phyloP scores from a whole-genome alignment of 2,113 vertebrate species.

The Rana temporaria region DNA sequence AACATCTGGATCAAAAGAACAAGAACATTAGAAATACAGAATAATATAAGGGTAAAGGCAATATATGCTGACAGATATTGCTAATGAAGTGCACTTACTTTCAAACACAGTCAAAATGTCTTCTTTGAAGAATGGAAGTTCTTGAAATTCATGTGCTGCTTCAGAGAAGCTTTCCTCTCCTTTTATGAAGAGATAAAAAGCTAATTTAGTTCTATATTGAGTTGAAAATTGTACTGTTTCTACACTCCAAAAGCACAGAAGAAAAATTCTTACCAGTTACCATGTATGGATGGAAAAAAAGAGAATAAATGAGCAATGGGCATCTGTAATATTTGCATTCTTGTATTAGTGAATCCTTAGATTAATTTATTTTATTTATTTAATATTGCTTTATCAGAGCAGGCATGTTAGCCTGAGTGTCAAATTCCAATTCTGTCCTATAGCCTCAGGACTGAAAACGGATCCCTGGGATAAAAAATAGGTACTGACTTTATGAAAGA shows the following conservation, averaged over 20 bases:
- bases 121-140: constrained; percentile 56
- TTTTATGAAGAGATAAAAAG: constrained; percentile 5
- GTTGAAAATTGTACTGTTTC: neutral
- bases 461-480: too few relatives aligned
- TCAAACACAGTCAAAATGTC: constrained; percentile 58
- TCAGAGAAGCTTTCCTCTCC: neutral
- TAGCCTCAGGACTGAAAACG: too few relatives aligned
- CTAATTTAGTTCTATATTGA: neutral
- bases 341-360: too few relatives aligned
- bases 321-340: too few relatives aligned
- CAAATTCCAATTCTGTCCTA: too few relatives aligned
- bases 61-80: neutral
- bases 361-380: too few relatives aligned
- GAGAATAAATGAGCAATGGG: too few relatives aligned
- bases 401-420: too few relatives aligned
- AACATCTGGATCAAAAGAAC: too few relatives aligned
- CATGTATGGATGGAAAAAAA: neutral
- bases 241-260: neutral
- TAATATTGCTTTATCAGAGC: too few relatives aligned
- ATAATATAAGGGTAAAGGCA: neutral
- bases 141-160: constrained; percentile 22
- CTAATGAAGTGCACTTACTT: constrained; percentile 46
- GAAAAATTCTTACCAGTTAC: neutral
- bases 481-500: too few relatives aligned
- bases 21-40: neutral